Base-by-base conservation (phyloP, 2,888 invertebrate species). In the Miltochrista miniata region DNA sequence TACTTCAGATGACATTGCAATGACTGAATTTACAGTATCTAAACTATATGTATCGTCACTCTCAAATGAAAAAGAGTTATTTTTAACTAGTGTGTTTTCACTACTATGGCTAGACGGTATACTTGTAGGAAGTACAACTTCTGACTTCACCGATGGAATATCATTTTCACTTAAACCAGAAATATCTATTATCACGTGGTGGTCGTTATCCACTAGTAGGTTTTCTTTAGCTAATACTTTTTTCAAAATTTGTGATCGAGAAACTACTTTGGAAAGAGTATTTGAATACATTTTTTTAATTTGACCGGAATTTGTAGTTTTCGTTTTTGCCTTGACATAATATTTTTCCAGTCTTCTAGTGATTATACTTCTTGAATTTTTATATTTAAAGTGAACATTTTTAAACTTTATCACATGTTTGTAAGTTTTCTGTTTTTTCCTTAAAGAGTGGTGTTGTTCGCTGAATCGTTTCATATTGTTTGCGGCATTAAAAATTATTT, bases 161-260 rank as follows among this genome's bases (percentile, higher is more conserved):
- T 24, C 18, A 24, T 24, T 24, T 24, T 24, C 18, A 5, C 5
- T 24, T 5, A 24, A 24, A 24, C 18, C 18, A 24, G 18, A 24
- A 24, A 24, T 24, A 24, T 24, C 18, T 24, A 5, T 4, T 4
- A 24, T 24, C 2, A 2, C 18, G 2, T 24, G 63, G 48, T 18
- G 35, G 35, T 68, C 59, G 13, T 42, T 34, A 14, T 72, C 64
- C 4, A 70, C 66, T 29, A 80, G 53, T 34, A 80, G 64, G 55
- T 83, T 83, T 68, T 77, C 76, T 66, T 75, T 81, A 12, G 76
- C 75, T 24, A 62, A 56, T 11, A 64, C 67, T 61, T 77, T 82
- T 72, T 75, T 81, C 33, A 83, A 53, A 11, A 79, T 55, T 34
- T 64, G 56, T 18, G 72, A 64, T 37, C 67, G 69, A 1, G 79